phyloP scores from a whole-genome alignment of 1,140 invertebrate genomes.

The Cheumatopsyche charites region DNA sequence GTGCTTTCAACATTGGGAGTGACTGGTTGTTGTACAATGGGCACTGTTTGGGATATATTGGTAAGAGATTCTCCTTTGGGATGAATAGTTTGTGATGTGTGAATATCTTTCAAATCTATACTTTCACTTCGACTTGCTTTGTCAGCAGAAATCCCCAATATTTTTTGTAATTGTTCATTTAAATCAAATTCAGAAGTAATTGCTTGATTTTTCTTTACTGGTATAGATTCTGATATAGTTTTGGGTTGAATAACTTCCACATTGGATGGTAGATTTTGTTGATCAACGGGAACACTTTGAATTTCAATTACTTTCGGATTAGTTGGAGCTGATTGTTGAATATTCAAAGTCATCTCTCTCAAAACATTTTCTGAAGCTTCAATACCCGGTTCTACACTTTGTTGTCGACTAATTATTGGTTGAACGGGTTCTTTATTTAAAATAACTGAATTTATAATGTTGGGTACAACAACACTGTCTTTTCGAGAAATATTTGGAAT shows the following conservation, averaged over 20 bases:
- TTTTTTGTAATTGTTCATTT: slow-evolving; percentile 61
- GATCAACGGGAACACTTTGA: slow-evolving; percentile 21
- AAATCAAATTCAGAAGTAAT: slow-evolving; percentile 60
- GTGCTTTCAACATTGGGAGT: slow-evolving; percentile 11
- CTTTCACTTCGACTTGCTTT: slow-evolving; percentile 52
- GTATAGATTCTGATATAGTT: slow-evolving; percentile 41
- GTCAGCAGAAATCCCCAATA: slow-evolving; percentile 59
- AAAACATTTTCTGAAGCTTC: slow-evolving; percentile 47
- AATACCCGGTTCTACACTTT: slow-evolving; percentile 42
- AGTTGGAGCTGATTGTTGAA: slow-evolving; percentile 1
- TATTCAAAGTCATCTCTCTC: slow-evolving; percentile 42
- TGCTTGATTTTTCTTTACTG: slow-evolving; percentile 60
- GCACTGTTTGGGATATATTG: neutral
- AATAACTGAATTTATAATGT: slow-evolving; percentile 8
- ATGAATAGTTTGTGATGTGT: slow-evolving; percentile 33
- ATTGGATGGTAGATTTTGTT: slow-evolving; percentile 13
- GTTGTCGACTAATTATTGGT: slow-evolving; percentile 40
- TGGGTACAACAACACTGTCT: slow-evolving; percentile 23
- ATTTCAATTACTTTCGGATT: slow-evolving; percentile 31
- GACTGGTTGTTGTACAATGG: slow-evolving; percentile 8
- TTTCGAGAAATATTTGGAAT: slow-evolving; percentile 18
- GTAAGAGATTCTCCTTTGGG: slow-evolving; percentile 12
- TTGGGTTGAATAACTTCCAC: slow-evolving; percentile 33
- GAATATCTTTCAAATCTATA: slow-evolving; percentile 42
- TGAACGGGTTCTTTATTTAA: slow-evolving; percentile 14